Conservation (phyloP, 2,797 vertebrate species). For the Cacajao melanocephalus region DNA sequence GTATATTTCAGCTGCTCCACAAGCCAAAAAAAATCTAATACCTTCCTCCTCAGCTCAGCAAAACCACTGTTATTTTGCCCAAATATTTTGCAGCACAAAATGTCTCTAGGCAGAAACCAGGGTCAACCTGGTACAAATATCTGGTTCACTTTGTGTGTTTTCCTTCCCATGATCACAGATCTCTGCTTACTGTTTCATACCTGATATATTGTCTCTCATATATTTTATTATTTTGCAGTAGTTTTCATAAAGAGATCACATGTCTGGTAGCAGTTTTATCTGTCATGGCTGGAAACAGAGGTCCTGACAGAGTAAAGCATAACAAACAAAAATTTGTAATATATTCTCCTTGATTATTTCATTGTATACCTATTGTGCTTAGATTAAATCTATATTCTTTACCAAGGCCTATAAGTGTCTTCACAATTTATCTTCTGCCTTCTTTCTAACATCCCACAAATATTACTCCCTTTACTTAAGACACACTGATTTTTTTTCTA, state of each 20-base stretch:
- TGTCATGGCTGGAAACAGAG: background rate
- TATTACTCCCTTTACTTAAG: background rate
- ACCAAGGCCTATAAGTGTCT: background rate
- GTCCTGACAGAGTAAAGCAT: background rate
- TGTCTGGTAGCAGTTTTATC: background rate
- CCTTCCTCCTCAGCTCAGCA: background rate
- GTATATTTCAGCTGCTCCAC: background rate
- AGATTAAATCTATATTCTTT: background rate
- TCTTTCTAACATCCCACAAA: background rate
- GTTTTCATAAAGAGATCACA: background rate
- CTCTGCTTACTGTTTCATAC: background rate
- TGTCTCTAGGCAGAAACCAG: background rate
- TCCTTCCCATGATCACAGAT: background rate
- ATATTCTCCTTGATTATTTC: background rate
- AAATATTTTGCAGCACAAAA: background rate
- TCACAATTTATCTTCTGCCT: background rate
- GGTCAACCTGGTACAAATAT: fast-evolving
- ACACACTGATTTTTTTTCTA: background rate
- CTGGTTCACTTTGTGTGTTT: background rate
- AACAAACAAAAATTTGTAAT: background rate
- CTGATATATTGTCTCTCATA: background rate
- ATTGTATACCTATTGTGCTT: background rate
- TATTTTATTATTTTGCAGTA: background rate
- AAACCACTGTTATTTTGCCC: background rate
- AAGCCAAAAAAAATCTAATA: background rate